These are phyloP conservation scores for Nixonia krombeini DNA, from an alignment of 1,140 invertebrate genomes.

Conservation along the genomic window DNA sequence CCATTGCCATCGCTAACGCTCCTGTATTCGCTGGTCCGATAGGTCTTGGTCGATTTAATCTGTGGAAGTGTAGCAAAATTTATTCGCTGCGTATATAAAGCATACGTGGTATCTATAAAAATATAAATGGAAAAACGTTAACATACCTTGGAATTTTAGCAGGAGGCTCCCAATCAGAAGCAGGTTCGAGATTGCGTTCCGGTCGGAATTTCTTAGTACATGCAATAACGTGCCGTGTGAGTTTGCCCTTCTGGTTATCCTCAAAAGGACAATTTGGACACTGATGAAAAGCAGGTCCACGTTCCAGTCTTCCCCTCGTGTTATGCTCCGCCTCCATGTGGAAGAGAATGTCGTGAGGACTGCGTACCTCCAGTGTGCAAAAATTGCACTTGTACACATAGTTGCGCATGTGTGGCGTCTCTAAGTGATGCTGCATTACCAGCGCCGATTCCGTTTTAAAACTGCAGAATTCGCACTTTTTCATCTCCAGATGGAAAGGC, in stretches of 20 bases:
- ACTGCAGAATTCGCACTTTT: slow-evolving; percentile 91
- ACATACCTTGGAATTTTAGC: slow-evolving; percentile 84
- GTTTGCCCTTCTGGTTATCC: slow-evolving; percentile 93
- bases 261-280: slow-evolving; percentile 96
- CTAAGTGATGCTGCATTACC: slow-evolving; percentile 90
- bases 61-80: no score
- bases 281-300: slow-evolving; percentile 89
- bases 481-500: slow-evolving; percentile 83
- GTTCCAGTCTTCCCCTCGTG: slow-evolving; percentile 84
- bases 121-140: no score
- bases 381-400: slow-evolving; percentile 90
- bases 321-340: slow-evolving; percentile 94
- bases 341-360: slow-evolving; percentile 88
- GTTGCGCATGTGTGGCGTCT: slow-evolving; percentile 92
- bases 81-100: no score
- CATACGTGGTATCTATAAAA: no score
- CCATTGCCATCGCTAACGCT: slow-evolving; percentile 66
- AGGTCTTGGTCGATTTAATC: slow-evolving; percentile 75
- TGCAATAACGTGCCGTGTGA: slow-evolving; percentile 88
- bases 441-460: slow-evolving; percentile 93
- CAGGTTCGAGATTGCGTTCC: slow-evolving; percentile 86
- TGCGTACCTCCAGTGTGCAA: slow-evolving; percentile 85
- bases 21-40: slow-evolving; percentile 63
- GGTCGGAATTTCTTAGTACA: slow-evolving; percentile 93
- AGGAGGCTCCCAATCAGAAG: slow-evolving; percentile 91